These are phyloP conservation scores for Enteromius anoplus DNA, from an alignment of 2,797 vertebrate genomes.

Conservation along the genomic window DNA sequence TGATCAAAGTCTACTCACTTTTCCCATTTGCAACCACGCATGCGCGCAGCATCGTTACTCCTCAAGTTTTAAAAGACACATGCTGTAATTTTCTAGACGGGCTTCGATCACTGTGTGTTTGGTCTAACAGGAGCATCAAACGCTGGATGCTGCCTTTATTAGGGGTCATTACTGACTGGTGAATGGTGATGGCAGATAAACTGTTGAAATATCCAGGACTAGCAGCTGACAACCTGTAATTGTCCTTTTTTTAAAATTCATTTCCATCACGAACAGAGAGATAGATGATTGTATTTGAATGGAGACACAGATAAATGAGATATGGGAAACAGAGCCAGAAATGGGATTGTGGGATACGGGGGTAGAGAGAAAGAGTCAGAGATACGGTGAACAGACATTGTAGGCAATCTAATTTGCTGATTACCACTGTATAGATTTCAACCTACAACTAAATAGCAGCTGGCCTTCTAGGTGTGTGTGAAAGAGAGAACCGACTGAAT, in stretches of 20 bases:
- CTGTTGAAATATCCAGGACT: background rate
- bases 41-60: background rate
- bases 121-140: background rate
- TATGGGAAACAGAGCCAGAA: conserved; percentile 11
- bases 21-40: background rate
- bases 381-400: conserved; percentile 22
- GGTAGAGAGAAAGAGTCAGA: background rate
- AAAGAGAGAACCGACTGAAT: background rate
- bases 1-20: conserved; percentile 22
- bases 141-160: background rate
- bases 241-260: background rate
- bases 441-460: conserved; percentile 55
- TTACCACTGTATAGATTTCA: conserved; percentile 58
- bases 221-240: background rate
- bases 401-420: conserved; percentile 55
- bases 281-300: conserved; percentile 1
- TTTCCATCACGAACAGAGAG: background rate
- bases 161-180: background rate
- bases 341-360: background rate
- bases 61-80: background rate
- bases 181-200: background rate
- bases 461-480: conserved; percentile 51
- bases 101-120: background rate
- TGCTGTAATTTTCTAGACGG: background rate
- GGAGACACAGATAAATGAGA: conserved; percentile 5